These are phyloP conservation scores for Notocelia uddmanniana DNA, from an alignment of 2,888 invertebrate genomes.

Conservation along the genomic window DNA sequence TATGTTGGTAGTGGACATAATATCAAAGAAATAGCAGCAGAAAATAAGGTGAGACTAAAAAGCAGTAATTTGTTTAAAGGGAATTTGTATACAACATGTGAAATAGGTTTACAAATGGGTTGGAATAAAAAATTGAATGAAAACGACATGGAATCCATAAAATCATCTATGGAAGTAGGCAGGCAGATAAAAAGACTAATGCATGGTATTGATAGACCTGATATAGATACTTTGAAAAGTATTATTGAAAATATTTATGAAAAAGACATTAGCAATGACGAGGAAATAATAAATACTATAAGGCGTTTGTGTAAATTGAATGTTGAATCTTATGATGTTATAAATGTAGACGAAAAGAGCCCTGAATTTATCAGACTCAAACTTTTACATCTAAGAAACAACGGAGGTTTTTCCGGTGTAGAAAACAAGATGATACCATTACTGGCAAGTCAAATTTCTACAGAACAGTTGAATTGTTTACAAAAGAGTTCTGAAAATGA, in stretches of 20 bases:
- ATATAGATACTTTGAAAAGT: constrained; percentile 58
- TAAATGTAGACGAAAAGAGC: constrained; percentile 61
- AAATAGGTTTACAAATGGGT: constrained; percentile 64
- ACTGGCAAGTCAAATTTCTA: constrained; percentile 74
- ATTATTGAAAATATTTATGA: constrained; percentile 69
- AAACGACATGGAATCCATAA: constrained; percentile 61
- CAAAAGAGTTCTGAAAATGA: constrained; percentile 67
- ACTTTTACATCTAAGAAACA: constrained; percentile 70
- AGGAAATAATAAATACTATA: constrained; percentile 61
- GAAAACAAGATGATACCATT: constrained; percentile 72
- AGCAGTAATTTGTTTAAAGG: constrained; percentile 73
- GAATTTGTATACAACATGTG: constrained; percentile 64
- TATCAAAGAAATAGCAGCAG: constrained; percentile 73
- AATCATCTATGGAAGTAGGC: constrained; percentile 61
- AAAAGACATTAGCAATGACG: constrained; percentile 63
- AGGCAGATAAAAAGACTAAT: constrained; percentile 64
- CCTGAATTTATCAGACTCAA: constrained; percentile 66
- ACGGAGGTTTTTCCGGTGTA: constrained; percentile 66
- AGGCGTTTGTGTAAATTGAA: constrained; percentile 61
- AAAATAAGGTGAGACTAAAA: constrained; percentile 71
- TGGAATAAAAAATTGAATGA: constrained; percentile 69
- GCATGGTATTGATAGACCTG: constrained; percentile 65
- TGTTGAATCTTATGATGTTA: constrained; percentile 54
- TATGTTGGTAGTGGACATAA: constrained; percentile 71
- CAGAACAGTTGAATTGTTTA: constrained; percentile 73